phyloP scores from a whole-genome alignment of 2,888 invertebrate genomes.

The Meta bourneti region DNA sequence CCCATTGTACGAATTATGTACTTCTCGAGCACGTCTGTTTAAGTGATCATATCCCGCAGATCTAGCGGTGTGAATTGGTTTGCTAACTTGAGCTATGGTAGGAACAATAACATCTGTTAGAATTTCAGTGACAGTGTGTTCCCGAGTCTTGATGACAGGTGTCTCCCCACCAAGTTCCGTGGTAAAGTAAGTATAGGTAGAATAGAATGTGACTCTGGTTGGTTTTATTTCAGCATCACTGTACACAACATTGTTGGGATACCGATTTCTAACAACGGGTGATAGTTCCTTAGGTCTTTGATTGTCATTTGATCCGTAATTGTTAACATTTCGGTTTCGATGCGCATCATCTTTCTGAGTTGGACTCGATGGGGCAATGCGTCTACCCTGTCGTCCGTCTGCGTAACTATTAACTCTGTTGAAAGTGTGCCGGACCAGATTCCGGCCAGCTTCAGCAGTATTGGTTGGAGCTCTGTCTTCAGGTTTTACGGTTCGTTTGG shows the following conservation, averaged over 20 bases:
- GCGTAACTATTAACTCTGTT: slow-evolving; percentile 30
- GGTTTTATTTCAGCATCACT: slow-evolving; percentile 63
- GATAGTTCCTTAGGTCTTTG: slow-evolving; percentile 8
- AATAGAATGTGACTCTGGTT: slow-evolving; percentile 77
- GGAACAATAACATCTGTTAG: slow-evolving; percentile 74
- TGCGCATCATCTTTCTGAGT: background rate
- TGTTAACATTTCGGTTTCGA: background rate
- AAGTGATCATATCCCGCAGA: background rate
- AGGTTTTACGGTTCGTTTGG: slow-evolving; percentile 38
- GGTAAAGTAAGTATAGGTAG: slow-evolving; percentile 77
- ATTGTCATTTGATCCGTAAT: no score
- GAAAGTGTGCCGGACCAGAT: slow-evolving; percentile 25
- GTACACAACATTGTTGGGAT: slow-evolving; percentile 14
- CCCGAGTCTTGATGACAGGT: slow-evolving; percentile 73
- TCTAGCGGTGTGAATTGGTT: slow-evolving; percentile 14
- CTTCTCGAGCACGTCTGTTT: slow-evolving; percentile 1
- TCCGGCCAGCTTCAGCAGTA: background rate
- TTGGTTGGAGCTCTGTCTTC: slow-evolving; percentile 6
- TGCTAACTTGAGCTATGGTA: slow-evolving; percentile 48
- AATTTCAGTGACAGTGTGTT: slow-evolving; percentile 77
- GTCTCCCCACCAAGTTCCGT: slow-evolving; percentile 74
- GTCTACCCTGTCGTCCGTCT: slow-evolving; percentile 59
- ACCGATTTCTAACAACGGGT: background rate
- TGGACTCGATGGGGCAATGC: background rate
- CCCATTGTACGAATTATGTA: background rate